Evolutionary conservation across 2,113 vertebrate species (phyloP), one percentile per base, ranked within the genome.

Genomic region (Chaenogobius annularis): DNA sequence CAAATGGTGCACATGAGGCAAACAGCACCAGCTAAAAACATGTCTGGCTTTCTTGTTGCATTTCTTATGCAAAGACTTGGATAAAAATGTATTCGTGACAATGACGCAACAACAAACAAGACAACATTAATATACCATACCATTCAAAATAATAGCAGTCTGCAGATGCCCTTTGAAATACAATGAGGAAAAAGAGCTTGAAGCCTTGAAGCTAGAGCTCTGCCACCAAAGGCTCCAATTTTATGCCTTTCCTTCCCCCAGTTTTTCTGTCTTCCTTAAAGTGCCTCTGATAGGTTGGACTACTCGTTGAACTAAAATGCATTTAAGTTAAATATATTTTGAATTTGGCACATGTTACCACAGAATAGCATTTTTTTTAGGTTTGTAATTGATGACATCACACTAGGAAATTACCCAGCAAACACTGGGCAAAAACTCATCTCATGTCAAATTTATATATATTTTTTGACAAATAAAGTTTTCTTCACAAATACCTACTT

Each of bases 221-320:
- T 37, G 35, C 13, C 19, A 17, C 61, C 40, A 63, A 63, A 63
- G 61, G 61, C 6, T 35, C 35, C 61, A 63, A 40, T 63, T 40
- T 63, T 37, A 63, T 63, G 61, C 61, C 40, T 62, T 62, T 31
- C 14, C 31, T 19, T 62, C 31, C 59, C 14, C 31, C 31, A 2
- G 31, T 61, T 62, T 37, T 63, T 63, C 61, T 40, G 61, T 63
- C 31, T 63, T 63, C 61, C 61, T 63, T 40, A 63, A 63, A 31
- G 26, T 31, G 26, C 26, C 26, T 31, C 1, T 31, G 26, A 31
- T 4, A 31, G 26, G 26, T 31, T 31, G 26, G 26, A 31, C 26
- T 31, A 31, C 26, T 31, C 26, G 4, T 31, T 31, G 26, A 31
- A 31, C 26, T 31, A 31, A 31, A 31, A 31, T 31, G 4, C 26